Evolutionary conservation across 1,140 invertebrate genomes (phyloP), one percentile per base, ranked within the genome.

Genomic region (Sesamia nonagrioides): DNA sequence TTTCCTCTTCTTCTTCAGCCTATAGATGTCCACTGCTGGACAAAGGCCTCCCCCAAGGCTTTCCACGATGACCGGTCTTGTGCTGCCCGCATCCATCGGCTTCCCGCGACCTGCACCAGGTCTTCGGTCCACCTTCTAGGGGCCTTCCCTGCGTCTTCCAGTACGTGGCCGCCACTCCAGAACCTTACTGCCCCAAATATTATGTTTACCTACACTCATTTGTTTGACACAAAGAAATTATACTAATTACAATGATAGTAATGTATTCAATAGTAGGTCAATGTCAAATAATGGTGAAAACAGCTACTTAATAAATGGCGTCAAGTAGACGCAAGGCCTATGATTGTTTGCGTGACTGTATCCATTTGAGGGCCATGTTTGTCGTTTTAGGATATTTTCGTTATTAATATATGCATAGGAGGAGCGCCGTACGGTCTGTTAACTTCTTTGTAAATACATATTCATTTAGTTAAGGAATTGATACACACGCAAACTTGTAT

Each of bases 271-370:
- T 17, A 42, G 18, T 73, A 58, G 71, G 71, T 58, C 71, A 73
- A 73, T 73, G 71, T 73, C 71, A 42, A 42, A 27, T 27, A 33
- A 17, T 73, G 54, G 50, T 33, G 13, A 73, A 73, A 73, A 73
- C 52, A 54, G 6, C 13, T 56, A 42, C 48, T 58, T 73, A 40
- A 17, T 42, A 56, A 73, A 73, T 42, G 37, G 71, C 54, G 54
- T 42, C 48, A 71, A 71, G 63, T 21, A 69, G 27, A 48, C 48
- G 33, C 71, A 45, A 73, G 71, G 71, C 50, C 69, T 42, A 40
- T 52, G 33, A 27, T 37, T 56, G 48, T 35, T 73, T 58, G 71
- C 71, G 52, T 73, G 71, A 73, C 71, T 73, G 1, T 15, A 37
- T 17, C 54, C 52, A 73, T 73, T 73, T 73, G 50, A 58, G 2